Base-by-base conservation (phyloP, 2,113 vertebrate genomes). In the Passer montanus region DNA sequence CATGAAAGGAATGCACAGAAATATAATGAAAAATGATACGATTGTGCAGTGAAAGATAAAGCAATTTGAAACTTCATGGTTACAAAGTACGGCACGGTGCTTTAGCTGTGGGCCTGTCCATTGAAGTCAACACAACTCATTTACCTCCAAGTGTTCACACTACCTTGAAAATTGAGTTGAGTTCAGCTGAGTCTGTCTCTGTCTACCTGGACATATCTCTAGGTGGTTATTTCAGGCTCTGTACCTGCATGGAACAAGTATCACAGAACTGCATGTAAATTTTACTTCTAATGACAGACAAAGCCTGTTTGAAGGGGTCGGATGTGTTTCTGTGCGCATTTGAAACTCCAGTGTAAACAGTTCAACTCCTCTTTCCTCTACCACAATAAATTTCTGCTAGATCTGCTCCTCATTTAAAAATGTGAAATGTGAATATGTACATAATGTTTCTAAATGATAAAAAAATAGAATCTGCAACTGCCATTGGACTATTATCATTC, bases 1-100 rank as follows among this genome's bases (percentile, higher is more conserved):
- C 31, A 46, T 84, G 59, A 94, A 91, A 39, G 74, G 39, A 94
- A 64, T 68, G 78, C 76, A 83, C 21, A 59, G 63, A 91, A 90
- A 85, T 73, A 63, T 91, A 91, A 95, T 93, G 84, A 95, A 93
- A 96, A 95, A 86, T 91, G 3, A 95, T 80, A 74, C 14, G 13
- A 90, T 77, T 77, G 55, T 86, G 59, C 94, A 91, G 52, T 88
- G 90, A 77, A 90, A 95, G 79, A 93, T 80, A 94, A 90, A 90
- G 85, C 50, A 93, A 74, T 94, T 83, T 86, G 90, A 93, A 93
- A 90, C 35, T 79, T 59, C 0, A 2, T 49, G 47, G 39, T 93
- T 90, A 86, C 67, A 37, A 87, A 76, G 31, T 66, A 83, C 9
- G 3, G 49, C 53, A 55, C 7, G 7, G 63, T 62, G 35, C 79